Evolutionary conservation across 2,888 invertebrate species (phyloP), one percentile per base, ranked within the genome.

Genomic region (Drosophila siamana): DNA sequence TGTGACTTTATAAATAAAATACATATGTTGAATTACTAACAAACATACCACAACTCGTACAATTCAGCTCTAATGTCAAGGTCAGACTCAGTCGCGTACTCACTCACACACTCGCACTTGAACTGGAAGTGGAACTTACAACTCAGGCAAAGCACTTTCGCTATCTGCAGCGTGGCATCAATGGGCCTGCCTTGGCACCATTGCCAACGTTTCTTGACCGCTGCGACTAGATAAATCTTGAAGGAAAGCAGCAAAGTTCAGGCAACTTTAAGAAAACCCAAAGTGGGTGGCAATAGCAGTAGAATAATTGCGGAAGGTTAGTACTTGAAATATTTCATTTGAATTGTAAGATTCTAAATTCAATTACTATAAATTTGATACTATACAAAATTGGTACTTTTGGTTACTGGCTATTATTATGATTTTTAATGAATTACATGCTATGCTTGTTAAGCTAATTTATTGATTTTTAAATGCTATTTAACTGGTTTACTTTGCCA

Each of bases 61-160:
- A 48, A 51, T 22, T 40, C 63, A 75, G 24, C 57, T 43, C 59
- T 55, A 87, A 72, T 79, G 88, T 87, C 82, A 82, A 87, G 82
- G 88, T 75, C 86, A 51, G n/a, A 57, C 30, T 24, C 33, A 19
- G 19, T 19, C 19, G 2, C 19, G 11, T n/a, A 19, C 33, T 33
- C 33, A n/a, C 33, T 15, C 46, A 22, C 22, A 5, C n/a, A 48
- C 51, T 44, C 19, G 1, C 6, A 47, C 40, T 33, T 26, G n/a
- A 22, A 28, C 33, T 48, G 26, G 26, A 11, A 33, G 0, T 33
- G 43, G 13, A 22, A 22, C 38, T 33, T 22, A n/a, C n/a, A n/a
- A n/a, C n/a, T n/a, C n/a, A n/a, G n/a, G 8, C 16, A 16, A 7
- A 1, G n/a, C 41, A 55, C 62, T 75, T 79, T 80, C 46, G 47